Evolutionary conservation across 2,888 invertebrate species (phyloP), one percentile per base, ranked within the genome.

Genomic region (Epirrita christyi): DNA sequence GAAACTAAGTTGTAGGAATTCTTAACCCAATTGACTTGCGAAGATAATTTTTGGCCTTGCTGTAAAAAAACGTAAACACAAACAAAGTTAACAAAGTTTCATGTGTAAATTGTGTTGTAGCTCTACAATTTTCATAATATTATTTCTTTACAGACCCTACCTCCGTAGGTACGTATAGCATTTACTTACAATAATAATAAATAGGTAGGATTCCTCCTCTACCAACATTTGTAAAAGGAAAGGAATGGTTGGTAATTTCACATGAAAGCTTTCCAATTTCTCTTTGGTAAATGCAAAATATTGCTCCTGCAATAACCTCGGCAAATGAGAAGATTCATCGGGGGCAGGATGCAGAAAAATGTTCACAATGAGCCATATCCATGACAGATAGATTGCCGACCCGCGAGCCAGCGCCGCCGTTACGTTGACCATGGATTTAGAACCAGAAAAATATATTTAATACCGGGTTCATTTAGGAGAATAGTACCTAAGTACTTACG

Each of bases 311-410:
- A 50, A 36, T 55, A 38, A 55, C 28, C 46, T 36, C 55, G 45
- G 56, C 45, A 49, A 65, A 59, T 52, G 61, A 46, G 54, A 48
- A 56, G 59, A 62, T 56, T 52, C 44, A 59, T 63, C 62, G 64
- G 59, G 57, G 61, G 59, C 59, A 53, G 49, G 41, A 44, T 61
- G 55, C 36, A 66, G 32, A 32, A 61, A 66, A 67, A 61, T 60
- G 61, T 59, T 49, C 65, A 63, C 67, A 66, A 62, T 63, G 61
- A 66, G 59, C 59, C 45, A 47, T 60, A 66, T 62, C 67, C 64
- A 61, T 62, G 67, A 64, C 66, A 67, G 69, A 69, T 66, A 66
- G 68, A 66, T 66, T 59, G 59, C 63, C 57, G 62, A 54, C 56
- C 44, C 52, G 50, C 42, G 48, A 48, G 55, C 56, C 41, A 40